Conservation (phyloP, 2,888 invertebrate genomes). For the Graphium colonna region DNA sequence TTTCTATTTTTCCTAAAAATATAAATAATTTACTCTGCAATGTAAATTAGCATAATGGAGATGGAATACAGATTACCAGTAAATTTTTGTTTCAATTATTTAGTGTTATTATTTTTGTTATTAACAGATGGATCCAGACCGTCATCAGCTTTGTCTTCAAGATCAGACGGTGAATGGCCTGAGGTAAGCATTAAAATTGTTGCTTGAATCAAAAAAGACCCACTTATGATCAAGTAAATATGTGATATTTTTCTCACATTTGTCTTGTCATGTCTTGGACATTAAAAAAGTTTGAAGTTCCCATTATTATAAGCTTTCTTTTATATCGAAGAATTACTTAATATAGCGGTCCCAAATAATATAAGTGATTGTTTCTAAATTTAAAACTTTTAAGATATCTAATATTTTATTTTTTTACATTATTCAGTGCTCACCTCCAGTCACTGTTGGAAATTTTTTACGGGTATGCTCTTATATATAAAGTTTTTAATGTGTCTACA, state of each 20-base stretch:
- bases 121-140: constrained; percentile 66
- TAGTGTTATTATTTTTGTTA: no score
- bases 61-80: not conserved
- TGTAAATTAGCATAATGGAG: not conserved
- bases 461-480: constrained; percentile 13
- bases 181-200: constrained; percentile 51
- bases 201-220: not conserved
- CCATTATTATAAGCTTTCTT: not conserved
- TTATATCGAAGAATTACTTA: not conserved
- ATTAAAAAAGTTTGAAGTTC: not conserved
- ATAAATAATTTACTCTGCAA: not conserved
- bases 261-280: no score
- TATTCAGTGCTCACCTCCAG: constrained; percentile 17
- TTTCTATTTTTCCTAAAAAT: not conserved
- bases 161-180: constrained; percentile 58
- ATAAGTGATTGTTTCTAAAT: constrained; percentile 1
- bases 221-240: not conserved
- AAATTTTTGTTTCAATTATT: no score
- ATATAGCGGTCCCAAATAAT: not conserved
- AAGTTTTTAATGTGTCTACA: not conserved
- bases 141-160: constrained; percentile 65
- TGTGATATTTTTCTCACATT: no score
- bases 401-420: constrained; percentile 11
- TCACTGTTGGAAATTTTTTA: constrained; percentile 12
- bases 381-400: not conserved